phyloP scores from a whole-genome alignment of 2,113 vertebrate genomes.

The Sebastes schlegelii region DNA sequence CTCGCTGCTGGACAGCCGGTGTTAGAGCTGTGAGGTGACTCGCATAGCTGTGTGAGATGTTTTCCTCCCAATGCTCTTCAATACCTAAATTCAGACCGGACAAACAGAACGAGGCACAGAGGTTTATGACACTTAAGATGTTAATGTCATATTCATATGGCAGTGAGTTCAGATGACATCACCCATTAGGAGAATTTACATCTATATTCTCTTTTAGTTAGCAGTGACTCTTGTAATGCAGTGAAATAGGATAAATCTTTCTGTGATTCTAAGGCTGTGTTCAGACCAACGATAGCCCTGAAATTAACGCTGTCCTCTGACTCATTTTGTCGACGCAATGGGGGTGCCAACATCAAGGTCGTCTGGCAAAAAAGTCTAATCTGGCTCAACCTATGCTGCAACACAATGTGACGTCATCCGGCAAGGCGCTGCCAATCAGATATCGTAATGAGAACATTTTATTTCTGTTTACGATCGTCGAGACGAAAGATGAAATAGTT shows the following conservation, averaged over 20 bases:
- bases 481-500: neutral
- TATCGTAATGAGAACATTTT: too few species aligned
- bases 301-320: too few species aligned
- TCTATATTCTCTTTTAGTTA: neutral
- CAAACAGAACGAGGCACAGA: neutral
- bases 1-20: neutral
- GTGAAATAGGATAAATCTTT: neutral
- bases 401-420: neutral
- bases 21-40: conserved; percentile 28
- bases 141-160: neutral
- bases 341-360: too few species aligned
- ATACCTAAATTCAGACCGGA: conserved; percentile 15
- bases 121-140: neutral
- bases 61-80: conserved; percentile 20
- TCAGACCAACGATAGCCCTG: too few species aligned
- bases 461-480: neutral
- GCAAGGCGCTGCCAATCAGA: neutral
- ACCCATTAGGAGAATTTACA: neutral
- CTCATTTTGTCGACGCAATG: too few species aligned
- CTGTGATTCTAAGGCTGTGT: neutral
- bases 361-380: neutral
- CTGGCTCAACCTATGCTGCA: neutral
- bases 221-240: neutral
- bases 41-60: neutral
- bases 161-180: neutral